A percentile compares a stretch with the other conserved stretches of the same genome.
phyloP scores from a whole-genome alignment of 2,797 vertebrate genomes.

The Chloroceryle amazona region DNA sequence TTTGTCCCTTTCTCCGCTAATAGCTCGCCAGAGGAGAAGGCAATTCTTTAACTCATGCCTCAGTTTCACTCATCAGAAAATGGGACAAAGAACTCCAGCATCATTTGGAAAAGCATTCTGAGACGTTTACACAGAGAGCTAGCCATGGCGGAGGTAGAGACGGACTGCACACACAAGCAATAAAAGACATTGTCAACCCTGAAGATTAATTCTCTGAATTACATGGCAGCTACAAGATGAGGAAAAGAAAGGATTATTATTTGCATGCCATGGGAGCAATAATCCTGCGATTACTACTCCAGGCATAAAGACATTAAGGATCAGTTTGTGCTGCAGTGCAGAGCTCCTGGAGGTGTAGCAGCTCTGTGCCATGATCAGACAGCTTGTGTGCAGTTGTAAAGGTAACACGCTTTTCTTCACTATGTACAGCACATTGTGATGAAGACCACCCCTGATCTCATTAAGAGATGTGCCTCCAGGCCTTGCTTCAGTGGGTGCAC shows the following conservation, averaged over 20 bases:
- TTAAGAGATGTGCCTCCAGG: not conserved
- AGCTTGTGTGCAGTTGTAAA: rapidly evolving
- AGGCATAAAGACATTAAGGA: not conserved
- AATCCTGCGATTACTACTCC: not conserved
- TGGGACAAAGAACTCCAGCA: not conserved
- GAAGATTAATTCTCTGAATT: constrained; percentile 52
- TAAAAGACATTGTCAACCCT: not conserved
- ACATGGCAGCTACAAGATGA: not conserved
- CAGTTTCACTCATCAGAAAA: not conserved
- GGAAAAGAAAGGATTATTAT: constrained; percentile 24
- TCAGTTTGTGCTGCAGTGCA: not conserved
- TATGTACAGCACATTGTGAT: not conserved
- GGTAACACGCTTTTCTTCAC: not conserved
- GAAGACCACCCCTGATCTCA: rapidly evolving
- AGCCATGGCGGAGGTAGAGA: rapidly evolving
- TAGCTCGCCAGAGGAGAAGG: not conserved
- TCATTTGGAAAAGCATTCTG: not conserved
- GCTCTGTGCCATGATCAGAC: rapidly evolving
- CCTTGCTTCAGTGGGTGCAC: not conserved
- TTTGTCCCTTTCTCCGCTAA: not conserved
- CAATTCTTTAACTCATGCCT: not conserved
- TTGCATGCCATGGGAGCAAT: constrained; percentile 7
- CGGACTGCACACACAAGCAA: not conserved
- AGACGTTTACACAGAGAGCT: not conserved
- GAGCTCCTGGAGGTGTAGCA: not conserved